Evolutionary conservation across 2,113 vertebrate species (phyloP).

Genomic region (Podilymbus podiceps): DNA sequence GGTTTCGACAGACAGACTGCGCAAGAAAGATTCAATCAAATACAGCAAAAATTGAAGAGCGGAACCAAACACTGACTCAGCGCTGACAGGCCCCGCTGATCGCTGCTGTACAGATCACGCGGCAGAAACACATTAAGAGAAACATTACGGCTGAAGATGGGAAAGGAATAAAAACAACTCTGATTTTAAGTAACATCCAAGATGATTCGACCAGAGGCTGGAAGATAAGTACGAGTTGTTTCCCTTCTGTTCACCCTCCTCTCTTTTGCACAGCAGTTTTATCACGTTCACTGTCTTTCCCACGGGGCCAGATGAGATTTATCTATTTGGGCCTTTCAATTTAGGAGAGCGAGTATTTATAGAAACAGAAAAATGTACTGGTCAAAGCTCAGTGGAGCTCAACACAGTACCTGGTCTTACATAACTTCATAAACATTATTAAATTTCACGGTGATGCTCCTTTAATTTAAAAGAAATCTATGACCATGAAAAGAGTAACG

Average conservation of each 20-base stretch:
- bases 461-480: not conserved
- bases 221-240: not conserved
- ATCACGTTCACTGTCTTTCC: not conserved
- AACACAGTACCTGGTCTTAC: not conserved
- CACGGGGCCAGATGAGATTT: not conserved
- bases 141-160: constrained; percentile 1
- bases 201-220: not conserved
- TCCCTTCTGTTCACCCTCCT: not conserved
- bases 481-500: not conserved
- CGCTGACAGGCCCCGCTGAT: not conserved
- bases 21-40: not conserved
- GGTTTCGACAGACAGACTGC: not conserved
- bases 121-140: not conserved
- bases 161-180: constrained; percentile 6
- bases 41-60: not conserved
- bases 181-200: not conserved
- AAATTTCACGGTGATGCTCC: not conserved
- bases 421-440: not conserved
- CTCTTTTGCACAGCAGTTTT: not conserved
- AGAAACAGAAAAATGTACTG: not conserved
- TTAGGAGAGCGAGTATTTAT: constrained; percentile 3
- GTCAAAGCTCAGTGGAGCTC: constrained; percentile 6
- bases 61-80: not conserved
- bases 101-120: not conserved
- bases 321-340: not conserved